Evolutionary conservation across 2,888 invertebrate genomes (phyloP), one percentile per base, ranked within the genome.

Genomic region (Trachelus stipa): DNA sequence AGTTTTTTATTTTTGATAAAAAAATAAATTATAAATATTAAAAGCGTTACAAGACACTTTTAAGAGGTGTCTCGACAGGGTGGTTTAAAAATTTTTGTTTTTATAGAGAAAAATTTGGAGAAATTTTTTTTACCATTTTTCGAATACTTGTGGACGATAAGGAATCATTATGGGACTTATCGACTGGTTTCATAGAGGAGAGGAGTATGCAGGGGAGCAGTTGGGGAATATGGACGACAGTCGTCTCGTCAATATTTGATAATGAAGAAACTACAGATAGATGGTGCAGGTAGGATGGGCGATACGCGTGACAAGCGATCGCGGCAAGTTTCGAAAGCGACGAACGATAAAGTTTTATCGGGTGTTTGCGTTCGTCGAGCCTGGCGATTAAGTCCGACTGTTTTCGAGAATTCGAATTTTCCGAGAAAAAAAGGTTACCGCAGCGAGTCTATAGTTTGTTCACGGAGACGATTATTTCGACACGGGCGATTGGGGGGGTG

Each of bases 331-430:
- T 83, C 82, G 76, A 81, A 80, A 83, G 81, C 83, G 86, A 85
- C 84, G 83, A 82, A 75, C 73, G 85, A 86, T 87, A 87, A 87
- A 83, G 82, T 77, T 85, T 87, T 87, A 86, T 87, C 86, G 81
- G 79, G 73, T 80, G 80, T 84, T 85, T 82, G 79, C 77, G 81
- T 79, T 81, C 80, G 81, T 81, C 83, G 78, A 33, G 23, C 56
- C 9, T 23, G 23, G 56, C 56, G 56, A 56, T 56, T 56, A 56
- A 23, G 56, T 56, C 3, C 9, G 23, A 23, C 23, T 56, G 73
- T 77, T 33, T 68, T 73, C 12, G n/a, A 23, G 69, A 34, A 23
- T 9, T 3, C 9, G 2, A 56, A 23, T 56, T 56, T 23, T 56
- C 23, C 56, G 2, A 56, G 23, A 23, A 23, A 23, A 56, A 9